Conservation (phyloP, 2,113 vertebrate genomes). For the Pseudorhombus dupliciocellatus region DNA sequence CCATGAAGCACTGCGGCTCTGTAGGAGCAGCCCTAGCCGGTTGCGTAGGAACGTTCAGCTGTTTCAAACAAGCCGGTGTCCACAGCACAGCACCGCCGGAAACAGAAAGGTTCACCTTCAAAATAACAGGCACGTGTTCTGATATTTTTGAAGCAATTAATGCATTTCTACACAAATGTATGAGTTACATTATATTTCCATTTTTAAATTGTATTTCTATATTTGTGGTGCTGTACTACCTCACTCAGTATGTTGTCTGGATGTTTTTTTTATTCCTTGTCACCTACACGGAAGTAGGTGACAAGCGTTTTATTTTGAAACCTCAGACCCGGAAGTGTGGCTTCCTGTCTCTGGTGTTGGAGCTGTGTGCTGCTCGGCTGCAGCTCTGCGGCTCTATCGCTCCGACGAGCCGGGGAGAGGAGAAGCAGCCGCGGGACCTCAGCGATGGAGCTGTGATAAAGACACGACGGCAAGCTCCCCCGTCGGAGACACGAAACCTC, state of each 20-base stretch:
- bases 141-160: neutral
- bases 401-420: conserved; percentile 68
- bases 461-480: conserved; percentile 44
- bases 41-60: conserved; percentile 52
- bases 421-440: conserved; percentile 19
- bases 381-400: neutral
- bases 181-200: no score
- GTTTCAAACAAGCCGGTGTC: conserved; percentile 37
- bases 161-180: neutral
- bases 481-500: conserved; percentile 32
- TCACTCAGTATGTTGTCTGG: no score
- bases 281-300: no score
- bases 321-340: neutral
- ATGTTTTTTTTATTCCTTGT: no score
- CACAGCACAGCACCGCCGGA: conserved; percentile 4
- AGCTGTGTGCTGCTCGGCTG: conserved; percentile 7
- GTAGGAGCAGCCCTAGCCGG: conserved; percentile 26
- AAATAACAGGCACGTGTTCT: conserved; percentile 5
- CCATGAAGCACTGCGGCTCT: conserved; percentile 13
- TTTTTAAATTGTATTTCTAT: no score
- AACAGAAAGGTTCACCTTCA: conserved; percentile 15
- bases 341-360: neutral
- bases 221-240: no score
- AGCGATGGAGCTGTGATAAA: conserved; percentile 63
- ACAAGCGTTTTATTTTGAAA: conserved; percentile 48